Evolutionary conservation across 2,113 vertebrate species (phyloP).

Genomic region (Nesoenas mayeri): DNA sequence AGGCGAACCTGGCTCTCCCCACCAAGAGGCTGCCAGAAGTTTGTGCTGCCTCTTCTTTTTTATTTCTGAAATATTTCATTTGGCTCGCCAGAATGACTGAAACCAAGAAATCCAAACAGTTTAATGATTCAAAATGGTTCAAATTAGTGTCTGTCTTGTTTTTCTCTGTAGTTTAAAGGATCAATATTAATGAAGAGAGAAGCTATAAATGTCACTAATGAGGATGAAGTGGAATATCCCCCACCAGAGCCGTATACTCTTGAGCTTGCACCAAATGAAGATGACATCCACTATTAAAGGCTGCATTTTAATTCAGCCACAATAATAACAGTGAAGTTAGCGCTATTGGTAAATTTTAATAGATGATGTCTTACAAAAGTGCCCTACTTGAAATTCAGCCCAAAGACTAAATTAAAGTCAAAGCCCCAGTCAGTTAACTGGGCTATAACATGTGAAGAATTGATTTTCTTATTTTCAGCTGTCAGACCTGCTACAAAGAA

Average conservation of each 20-base stretch:
- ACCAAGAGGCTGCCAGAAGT: not conserved
- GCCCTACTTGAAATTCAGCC: conserved; percentile 75
- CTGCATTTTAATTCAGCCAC: conserved; percentile 74
- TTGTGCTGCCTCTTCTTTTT: not conserved
- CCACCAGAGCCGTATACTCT: not conserved
- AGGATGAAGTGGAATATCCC: conserved; percentile 67
- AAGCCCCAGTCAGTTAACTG: conserved; percentile 81
- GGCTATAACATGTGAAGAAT: conserved; percentile 84
- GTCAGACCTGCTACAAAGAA: conserved; percentile 88
- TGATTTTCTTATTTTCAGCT: conserved; percentile 95
- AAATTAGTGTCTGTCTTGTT: conserved; percentile 71
- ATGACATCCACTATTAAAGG: conserved; percentile 66
- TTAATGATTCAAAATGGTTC: conserved; percentile 69
- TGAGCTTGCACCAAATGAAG: conserved; percentile 58
- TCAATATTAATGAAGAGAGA: conserved; percentile 78
- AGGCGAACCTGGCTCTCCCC: not conserved
- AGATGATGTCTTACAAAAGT: conserved; percentile 82
- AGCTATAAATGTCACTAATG: conserved; percentile 75
- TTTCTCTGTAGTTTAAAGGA: conserved; percentile 66
- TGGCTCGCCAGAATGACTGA: not conserved
- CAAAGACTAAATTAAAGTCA: conserved; percentile 86
- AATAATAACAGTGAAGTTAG: conserved; percentile 78
- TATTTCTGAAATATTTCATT: conserved; percentile 41
- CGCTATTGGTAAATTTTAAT: conserved; percentile 85
- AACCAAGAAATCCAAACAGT: conserved; percentile 69